Base-by-base conservation (phyloP, 2,888 invertebrate species). In the Leptopilina syphax region DNA sequence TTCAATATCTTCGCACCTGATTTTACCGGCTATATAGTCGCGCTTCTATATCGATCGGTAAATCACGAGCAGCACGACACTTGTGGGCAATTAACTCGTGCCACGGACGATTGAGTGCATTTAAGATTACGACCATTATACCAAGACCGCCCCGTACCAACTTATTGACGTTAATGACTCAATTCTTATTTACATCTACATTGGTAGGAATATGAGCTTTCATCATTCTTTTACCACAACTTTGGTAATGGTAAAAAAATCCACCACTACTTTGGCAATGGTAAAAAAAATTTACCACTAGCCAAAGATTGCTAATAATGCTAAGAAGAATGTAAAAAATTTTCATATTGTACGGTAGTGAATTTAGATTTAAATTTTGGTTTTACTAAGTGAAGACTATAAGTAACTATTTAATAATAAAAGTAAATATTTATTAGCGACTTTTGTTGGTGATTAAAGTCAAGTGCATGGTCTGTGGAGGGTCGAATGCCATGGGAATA, bases 31-130 rank as follows among this genome's bases (percentile, higher is more conserved):
- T 47, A 70, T 24, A 50, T 24, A 70, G 77, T 80, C 83, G 65
- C 73, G 77, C 65, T 63, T 34, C 81, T 77, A 77, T 80, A 80
- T 81, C 70, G 83, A 83, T 83, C 87, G 83, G 86, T 89, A 90
- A 90, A 90, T 90, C 88, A 89, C 88, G 84, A 83, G 81, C 85
- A 84, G 83, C 84, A 79, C 80, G 84, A 86, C 79, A 84, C 84
- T 83, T 85, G 85, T 85, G 83, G 84, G 84, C 87, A 87, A 88
- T 88, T 88, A 88, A 86, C 83, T 83, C 79, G 82, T 84, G 84
- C 83, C 84, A 84, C 79, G 83, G 83, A 83, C 85, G 87, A 88
- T 88, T 88, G 86, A 85, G 81, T 83, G 85, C 83, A 83, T 84
- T 86, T 83, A 81, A 83, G 84, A 85, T 85, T 85, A 86, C 84